phyloP scores from a whole-genome alignment of 2,113 vertebrate species.

The Spea bombifrons region DNA sequence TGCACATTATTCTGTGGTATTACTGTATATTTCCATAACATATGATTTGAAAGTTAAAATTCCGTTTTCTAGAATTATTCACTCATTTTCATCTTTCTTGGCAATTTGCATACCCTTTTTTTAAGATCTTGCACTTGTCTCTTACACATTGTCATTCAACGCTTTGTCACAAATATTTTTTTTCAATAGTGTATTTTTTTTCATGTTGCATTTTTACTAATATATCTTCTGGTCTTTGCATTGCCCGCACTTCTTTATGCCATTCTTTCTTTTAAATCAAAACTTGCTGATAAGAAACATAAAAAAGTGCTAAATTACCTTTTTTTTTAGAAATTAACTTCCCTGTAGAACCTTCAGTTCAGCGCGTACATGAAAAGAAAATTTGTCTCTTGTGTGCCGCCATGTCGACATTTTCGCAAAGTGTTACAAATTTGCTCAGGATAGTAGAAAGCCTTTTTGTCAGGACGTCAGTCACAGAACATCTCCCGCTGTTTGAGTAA shows the following conservation, averaged over 20 bases:
- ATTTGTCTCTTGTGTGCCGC: not conserved
- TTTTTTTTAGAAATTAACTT: not conserved
- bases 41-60: too few species aligned
- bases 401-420: not conserved
- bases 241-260: not conserved
- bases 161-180: not conserved
- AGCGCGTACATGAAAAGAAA: not conserved
- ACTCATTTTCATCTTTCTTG: too few species aligned
- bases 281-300: not conserved
- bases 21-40: not conserved
- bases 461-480: slow-evolving; percentile 1
- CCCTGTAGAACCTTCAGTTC: not conserved
- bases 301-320: not conserved
- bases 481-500: not conserved
- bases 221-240: not conserved
- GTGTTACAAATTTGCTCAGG: slow-evolving; percentile 1
- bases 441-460: not conserved
- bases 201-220: too few species aligned
- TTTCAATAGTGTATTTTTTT: not conserved
- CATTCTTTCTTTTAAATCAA: not conserved
- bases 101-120: too few species aligned
- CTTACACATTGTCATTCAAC: too few species aligned
- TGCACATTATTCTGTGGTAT: too few species aligned
- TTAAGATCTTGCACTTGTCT: too few species aligned
- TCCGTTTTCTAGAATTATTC: too few species aligned